Evolutionary conservation across 2,797 vertebrate genomes (phyloP), one percentile per base, ranked within the genome.

Genomic region (Sciaenops ocellatus): DNA sequence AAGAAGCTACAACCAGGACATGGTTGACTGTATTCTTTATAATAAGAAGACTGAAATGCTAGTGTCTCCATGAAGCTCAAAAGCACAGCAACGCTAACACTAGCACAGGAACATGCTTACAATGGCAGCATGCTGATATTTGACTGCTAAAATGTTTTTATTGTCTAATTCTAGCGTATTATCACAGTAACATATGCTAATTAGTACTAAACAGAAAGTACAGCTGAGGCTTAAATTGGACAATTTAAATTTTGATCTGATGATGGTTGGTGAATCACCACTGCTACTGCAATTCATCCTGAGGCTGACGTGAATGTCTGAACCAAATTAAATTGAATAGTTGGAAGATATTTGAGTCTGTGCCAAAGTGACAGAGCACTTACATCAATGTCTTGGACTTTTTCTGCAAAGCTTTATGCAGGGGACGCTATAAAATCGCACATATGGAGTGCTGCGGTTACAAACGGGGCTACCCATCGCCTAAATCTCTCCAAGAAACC

Each of bases 401-500:
- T 57, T 47, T 34, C 44, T 50, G 16, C 13, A 6, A 3, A 7
- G 7, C 22, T 61, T 28, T 2, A 41, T n/a, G 1, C 12, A 38
- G 9, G 16, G 3, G n/a, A 52, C 1, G 1, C 34, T 15, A 2
- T 3, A 1, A 3, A 51, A 16, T 47, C 34, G 42, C n/a, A 30
- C 12, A 48, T 26, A 68, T 7, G 1, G 3, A 63, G 30, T n/a
- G 17, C 50, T 34, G 11, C 17, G 20, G n/a, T 72, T 48, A 52
- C 18, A 71, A 22, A 74, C 5, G 18, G 41, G 15, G 16, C 18
- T 12, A 18, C 12, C 4, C 20, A 16, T 54, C 24, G 24, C 60
- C 28, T 46, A 8, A 52, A 62, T 72, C 42, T 50, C 20, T 57
- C 62, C 22, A 68, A 47, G 18, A 73, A 20, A 72, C 42, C n/a